Base-by-base conservation (phyloP, 1,140 invertebrate species). In the Amyelois transitella region DNA sequence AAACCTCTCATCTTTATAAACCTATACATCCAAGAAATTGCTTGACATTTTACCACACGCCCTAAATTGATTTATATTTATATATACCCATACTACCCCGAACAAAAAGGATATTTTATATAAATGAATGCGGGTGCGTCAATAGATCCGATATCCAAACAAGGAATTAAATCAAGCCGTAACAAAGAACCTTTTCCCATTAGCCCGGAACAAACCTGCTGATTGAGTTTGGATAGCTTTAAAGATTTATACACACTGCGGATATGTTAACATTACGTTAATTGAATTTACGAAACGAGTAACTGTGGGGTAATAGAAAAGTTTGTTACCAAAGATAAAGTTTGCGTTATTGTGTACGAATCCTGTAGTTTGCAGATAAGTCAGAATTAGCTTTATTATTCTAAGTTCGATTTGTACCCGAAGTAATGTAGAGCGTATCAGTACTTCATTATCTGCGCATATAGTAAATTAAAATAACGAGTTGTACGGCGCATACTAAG, bases 211-310 rank as follows among this genome's bases (percentile, higher is more conserved):
- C 69, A 82, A 82, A 82, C 77, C 64, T 54, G 72, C 72, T 77
- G 80, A 80, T 79, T 78, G 77, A 79, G 71, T 79, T 82, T 77
- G 72, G 69, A 83, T 81, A 78, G 77, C 72, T 80, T 83, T 75
- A 80, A 81, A 80, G 73, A 83, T 83, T 80, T 79, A 79, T 77
- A 59, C 54, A 53, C 66, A 61, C 64, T 65, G 58, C 60, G 56
- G 66, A 12, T 6, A 38, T 14, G n/a, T 38, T 14, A 6, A 14
- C 32, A 6, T 14, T 38, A 38, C 32, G 32, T n/a, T 38, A 38
- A 38, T 38, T 14, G 32, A 38, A 38, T 38, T 38, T 1, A 38
- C 32, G 17, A 38, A 38, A 14, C 6, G n/a, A 38, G 32, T 12
- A 5, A 28, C 25, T 12, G 1, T 38, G 32, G 4, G n/a, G 12